Evolutionary conservation across 92 coral and sea anemone species (phyloP).

Genomic region (Umimayanthus chanpuru): DNA sequence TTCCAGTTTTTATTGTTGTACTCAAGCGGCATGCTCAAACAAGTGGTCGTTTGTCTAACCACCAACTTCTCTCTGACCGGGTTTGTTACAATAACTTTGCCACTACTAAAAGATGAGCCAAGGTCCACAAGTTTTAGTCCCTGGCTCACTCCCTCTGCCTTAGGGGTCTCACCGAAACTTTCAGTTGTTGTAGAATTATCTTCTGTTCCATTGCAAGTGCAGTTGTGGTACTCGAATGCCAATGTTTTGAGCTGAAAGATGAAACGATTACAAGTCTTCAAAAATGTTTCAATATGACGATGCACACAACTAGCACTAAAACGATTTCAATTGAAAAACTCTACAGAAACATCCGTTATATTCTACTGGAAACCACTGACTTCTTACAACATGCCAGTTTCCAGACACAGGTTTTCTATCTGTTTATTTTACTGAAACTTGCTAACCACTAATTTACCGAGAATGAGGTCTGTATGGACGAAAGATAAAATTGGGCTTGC

Average conservation of each 20-base stretch:
- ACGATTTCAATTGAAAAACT: no score
- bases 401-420: no score
- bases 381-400: no score
- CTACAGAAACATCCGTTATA: no score
- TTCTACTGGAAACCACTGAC: no score
- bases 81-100: neutral
- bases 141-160: constrained; percentile 3
- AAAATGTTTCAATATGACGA: neutral
- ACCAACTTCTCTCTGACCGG: neutral
- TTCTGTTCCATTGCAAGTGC: constrained; percentile 59
- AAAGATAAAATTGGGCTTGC: no score
- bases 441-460: no score
- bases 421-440: no score
- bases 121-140: neutral
- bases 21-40: constrained; percentile 47
- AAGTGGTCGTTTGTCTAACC: constrained; percentile 17
- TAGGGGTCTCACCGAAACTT: neutral
- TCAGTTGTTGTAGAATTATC: neutral
- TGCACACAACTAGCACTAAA: no score
- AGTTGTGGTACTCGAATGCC: constrained; percentile 75
- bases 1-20: neutral
- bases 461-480: no score
- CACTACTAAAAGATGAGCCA: constrained; percentile 17
- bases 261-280: neutral
- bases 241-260: constrained; percentile 63